Evolutionary conservation across 1,140 invertebrate genomes (phyloP).

Genomic region (Papilio xuthus): DNA sequence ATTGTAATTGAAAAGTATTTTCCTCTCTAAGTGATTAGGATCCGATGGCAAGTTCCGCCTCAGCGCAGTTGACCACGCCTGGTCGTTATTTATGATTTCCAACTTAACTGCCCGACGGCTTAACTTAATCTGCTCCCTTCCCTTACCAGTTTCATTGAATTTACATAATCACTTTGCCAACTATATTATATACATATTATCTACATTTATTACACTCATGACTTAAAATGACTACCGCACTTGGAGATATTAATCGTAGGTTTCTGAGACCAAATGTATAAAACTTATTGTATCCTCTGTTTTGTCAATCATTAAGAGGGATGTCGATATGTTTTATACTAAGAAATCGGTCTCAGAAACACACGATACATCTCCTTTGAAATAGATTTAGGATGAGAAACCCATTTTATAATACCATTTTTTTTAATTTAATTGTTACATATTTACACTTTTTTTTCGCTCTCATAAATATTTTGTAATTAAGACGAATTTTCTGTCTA

Average conservation of each 20-base stretch:
- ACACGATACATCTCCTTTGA: too few relatives aligned
- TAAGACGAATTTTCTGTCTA: too few relatives aligned
- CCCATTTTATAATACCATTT: too few relatives aligned
- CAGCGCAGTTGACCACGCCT: slow-evolving; percentile 46
- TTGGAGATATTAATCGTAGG: neutral
- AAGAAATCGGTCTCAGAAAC: too few relatives aligned
- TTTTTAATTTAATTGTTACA: too few relatives aligned
- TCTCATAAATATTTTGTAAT: too few relatives aligned
- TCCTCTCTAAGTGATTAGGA: slow-evolving; percentile 31
- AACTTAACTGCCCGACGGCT: slow-evolving; percentile 45
- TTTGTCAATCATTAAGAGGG: too few relatives aligned
- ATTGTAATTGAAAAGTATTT: slow-evolving; percentile 33
- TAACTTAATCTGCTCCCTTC: slow-evolving; percentile 26
- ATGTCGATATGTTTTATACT: too few relatives aligned
- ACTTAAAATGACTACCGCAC: neutral
- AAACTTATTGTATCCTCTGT: too few relatives aligned
- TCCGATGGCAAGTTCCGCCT: slow-evolving; percentile 41
- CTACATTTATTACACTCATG: slow-evolving; percentile 17
- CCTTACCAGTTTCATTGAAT: slow-evolving; percentile 40
- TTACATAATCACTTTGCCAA: slow-evolving; percentile 47
- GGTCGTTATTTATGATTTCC: slow-evolving; percentile 48
- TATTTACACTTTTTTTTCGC: too few relatives aligned
- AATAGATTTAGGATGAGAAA: too few relatives aligned
- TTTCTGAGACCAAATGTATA: too few relatives aligned
- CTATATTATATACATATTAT: neutral